These are phyloP conservation scores for Apodemus sylvaticus DNA, from an alignment of 2,113 vertebrate genomes.

Conservation along the genomic window DNA sequence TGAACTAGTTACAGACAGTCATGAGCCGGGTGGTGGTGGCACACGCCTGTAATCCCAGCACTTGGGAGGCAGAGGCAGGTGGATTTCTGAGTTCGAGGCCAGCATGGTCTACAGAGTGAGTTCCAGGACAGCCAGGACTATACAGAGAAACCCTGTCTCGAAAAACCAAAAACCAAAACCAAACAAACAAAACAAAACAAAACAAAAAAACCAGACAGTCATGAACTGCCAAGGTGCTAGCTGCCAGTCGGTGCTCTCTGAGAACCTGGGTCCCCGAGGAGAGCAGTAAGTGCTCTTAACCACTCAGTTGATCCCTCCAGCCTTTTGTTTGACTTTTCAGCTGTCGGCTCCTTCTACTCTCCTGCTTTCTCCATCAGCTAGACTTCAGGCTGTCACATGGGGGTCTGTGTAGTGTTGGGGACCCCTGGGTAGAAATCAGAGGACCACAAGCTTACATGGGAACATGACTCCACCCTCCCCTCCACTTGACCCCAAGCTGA, in stretches of 20 bases:
- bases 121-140: too few species aligned
- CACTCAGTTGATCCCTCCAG: neutral
- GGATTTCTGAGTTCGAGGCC: too few species aligned
- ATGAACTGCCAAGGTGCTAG: neutral
- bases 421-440: neutral
- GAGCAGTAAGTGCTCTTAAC: too few species aligned
- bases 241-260: neutral
- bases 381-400: neutral
- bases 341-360: neutral
- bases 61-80: too few species aligned
- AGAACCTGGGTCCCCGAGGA: neutral
- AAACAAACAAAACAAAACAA: too few species aligned
- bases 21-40: too few species aligned
- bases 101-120: too few species aligned
- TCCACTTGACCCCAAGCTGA: neutral
- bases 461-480: rapidly evolving
- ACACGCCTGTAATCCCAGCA: too few species aligned
- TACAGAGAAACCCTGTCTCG: too few species aligned
- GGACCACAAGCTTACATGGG: neutral
- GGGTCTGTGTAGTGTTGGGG: neutral
- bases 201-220: too few species aligned
- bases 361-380: neutral
- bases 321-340: neutral
- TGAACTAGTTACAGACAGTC: neutral
- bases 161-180: too few species aligned